Conservation (phyloP, 1,140 invertebrate species). For the Drosophila chauvacae region DNA sequence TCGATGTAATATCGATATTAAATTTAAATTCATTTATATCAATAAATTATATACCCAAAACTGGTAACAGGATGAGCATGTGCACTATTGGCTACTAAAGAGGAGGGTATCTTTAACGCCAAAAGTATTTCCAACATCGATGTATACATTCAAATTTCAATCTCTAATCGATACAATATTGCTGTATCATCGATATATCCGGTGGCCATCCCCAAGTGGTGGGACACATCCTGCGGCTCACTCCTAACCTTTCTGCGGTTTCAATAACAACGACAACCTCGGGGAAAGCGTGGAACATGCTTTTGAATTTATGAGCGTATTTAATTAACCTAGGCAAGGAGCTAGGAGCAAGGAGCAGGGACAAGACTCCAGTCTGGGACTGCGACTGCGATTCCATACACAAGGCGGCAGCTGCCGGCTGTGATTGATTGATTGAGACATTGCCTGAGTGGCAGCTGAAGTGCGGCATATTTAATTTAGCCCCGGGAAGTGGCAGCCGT, state of each 20-base stretch:
- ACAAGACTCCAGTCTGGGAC: slow-evolving; percentile 4
- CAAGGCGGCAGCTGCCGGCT: slow-evolving; percentile 50
- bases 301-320: slow-evolving; percentile 80
- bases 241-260: slow-evolving; percentile 26
- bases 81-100: neutral
- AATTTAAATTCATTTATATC: no score
- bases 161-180: neutral
- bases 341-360: slow-evolving; percentile 23
- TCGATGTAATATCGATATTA: neutral
- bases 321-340: slow-evolving; percentile 64
- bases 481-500: slow-evolving; percentile 3
- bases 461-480: slow-evolving; percentile 75
- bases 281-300: slow-evolving; percentile 28
- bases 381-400: slow-evolving; percentile 2
- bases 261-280: slow-evolving; percentile 17
- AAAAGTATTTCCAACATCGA: neutral
- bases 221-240: slow-evolving; percentile 1
- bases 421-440: slow-evolving; percentile 80
- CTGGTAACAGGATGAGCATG: neutral
- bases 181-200: neutral
- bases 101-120: no score
- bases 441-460: slow-evolving; percentile 72
- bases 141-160: neutral
- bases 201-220: neutral
- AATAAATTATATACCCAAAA: no score